Conservation (phyloP, 2,113 vertebrate species). For the Dasyurus viverrinus region DNA sequence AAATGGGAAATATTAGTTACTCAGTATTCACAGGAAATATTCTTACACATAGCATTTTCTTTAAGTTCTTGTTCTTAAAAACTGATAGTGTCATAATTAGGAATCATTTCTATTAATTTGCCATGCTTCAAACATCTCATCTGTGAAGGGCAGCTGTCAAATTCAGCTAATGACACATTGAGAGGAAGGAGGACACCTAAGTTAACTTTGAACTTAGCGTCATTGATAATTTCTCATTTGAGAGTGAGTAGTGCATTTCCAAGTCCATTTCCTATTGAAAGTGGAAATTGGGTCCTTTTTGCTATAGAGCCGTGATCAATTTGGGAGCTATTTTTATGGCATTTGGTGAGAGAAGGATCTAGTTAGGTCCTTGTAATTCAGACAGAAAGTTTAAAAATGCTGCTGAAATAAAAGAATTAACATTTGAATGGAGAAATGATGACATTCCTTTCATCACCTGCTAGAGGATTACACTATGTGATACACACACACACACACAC, state of each 20-base stretch:
- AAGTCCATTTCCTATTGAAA: not conserved
- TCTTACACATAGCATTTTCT: not conserved
- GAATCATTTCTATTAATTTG: not conserved
- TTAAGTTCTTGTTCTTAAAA: slow-evolving; percentile 36
- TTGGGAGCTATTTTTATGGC: not conserved
- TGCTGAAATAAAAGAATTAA: not conserved
- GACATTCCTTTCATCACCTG: not conserved
- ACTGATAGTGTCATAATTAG: not conserved
- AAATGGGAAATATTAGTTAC: not conserved
- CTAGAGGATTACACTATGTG: not conserved
- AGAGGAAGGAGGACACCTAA: not conserved
- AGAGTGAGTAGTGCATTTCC: not conserved
- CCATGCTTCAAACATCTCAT: slow-evolving; percentile 13
- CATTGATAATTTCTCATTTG: not conserved
- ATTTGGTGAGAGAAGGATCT: not conserved
- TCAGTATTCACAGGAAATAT: not conserved
- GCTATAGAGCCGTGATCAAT: not conserved
- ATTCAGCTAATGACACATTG: not conserved
- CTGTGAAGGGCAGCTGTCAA: not conserved
- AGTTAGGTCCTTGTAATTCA: not conserved
- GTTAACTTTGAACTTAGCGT: not conserved
- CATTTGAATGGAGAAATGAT: not conserved
- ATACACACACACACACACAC: not conserved
- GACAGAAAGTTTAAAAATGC: not conserved
- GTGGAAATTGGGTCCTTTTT: not conserved